These are phyloP conservation scores for Gambusia affinis DNA, from an alignment of 2,113 vertebrate genomes.

Conservation along the genomic window DNA sequence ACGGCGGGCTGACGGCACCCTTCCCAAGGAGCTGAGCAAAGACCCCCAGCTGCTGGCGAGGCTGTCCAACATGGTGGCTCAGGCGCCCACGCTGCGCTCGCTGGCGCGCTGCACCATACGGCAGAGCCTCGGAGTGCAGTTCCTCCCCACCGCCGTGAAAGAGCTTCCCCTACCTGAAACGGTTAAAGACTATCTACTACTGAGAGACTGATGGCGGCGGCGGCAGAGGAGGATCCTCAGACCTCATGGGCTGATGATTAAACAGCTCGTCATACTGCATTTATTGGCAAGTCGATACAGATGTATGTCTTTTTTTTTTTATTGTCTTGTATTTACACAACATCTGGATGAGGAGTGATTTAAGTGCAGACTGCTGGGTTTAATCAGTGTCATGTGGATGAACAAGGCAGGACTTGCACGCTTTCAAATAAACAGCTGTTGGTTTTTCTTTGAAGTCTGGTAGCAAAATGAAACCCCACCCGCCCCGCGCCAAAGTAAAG, in stretches of 20 bases:
- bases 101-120: slow-evolving; percentile 88
- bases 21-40: slow-evolving; percentile 89
- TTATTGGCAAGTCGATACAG: slow-evolving; percentile 23
- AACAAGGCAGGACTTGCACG: neutral
- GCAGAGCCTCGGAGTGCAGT: slow-evolving; percentile 86
- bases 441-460: neutral
- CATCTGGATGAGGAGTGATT: slow-evolving; percentile 7
- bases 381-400: neutral
- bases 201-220: slow-evolving; percentile 80
- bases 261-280: slow-evolving; percentile 30
- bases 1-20: slow-evolving; percentile 83
- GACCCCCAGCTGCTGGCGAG: slow-evolving; percentile 90
- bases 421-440: neutral
- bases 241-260: slow-evolving; percentile 38
- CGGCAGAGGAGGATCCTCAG: neutral
- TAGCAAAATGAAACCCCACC: neutral
- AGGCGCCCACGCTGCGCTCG: slow-evolving; percentile 85
- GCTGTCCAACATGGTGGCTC: slow-evolving; percentile 85
- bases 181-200: slow-evolving; percentile 90
- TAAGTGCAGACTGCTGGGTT: neutral
- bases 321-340: neutral
- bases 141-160: slow-evolving; percentile 89
- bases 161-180: slow-evolving; percentile 90
- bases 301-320: slow-evolving; percentile 7
- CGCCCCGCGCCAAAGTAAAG: neutral